Conservation (phyloP, 1,140 invertebrate species). For the Chelonus insularis region DNA sequence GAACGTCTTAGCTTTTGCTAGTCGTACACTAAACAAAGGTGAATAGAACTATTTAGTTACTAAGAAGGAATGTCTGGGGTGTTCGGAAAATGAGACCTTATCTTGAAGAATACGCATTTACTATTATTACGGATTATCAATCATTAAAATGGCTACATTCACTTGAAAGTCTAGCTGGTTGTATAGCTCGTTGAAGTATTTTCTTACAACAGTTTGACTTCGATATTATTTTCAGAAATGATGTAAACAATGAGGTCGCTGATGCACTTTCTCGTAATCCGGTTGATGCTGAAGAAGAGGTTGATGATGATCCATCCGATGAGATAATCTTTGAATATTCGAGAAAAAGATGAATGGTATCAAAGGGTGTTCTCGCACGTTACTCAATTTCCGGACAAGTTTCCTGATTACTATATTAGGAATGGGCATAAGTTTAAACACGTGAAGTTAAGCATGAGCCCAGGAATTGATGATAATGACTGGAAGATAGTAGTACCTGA, state of each 20-base stretch:
- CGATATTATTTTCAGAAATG: slow-evolving; percentile 49
- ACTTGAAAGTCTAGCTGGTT: slow-evolving; percentile 47
- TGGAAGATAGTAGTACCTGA: slow-evolving; percentile 28
- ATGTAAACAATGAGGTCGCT: slow-evolving; percentile 42
- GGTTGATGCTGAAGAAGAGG: not conserved
- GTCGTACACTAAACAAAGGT: too few relatives aligned
- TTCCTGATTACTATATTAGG: slow-evolving; percentile 29
- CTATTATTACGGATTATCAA: slow-evolving; percentile 56
- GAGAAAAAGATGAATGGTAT: slow-evolving; percentile 37
- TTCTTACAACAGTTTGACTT: slow-evolving; percentile 51
- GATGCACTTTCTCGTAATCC: slow-evolving; percentile 41
- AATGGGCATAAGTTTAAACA: slow-evolving; percentile 11
- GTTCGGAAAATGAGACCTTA: too few relatives aligned
- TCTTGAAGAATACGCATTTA: not conserved
- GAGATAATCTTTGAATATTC: slow-evolving; percentile 18
- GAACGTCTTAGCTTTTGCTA: too few relatives aligned
- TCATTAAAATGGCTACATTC: slow-evolving; percentile 53
- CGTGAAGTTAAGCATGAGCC: not conserved
- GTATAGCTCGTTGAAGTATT: slow-evolving; percentile 54
- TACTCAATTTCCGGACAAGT: slow-evolving; percentile 1
- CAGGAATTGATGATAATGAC: not conserved
- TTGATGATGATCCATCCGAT: not conserved
- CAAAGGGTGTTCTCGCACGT: not conserved
- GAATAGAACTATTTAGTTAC: too few relatives aligned
- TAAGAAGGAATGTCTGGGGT: too few relatives aligned